Evolutionary conservation across 92 coral and sea anemone genomes (phyloP), one percentile per base, ranked within the genome.

Genomic region (Blastomussa wellsi): DNA sequence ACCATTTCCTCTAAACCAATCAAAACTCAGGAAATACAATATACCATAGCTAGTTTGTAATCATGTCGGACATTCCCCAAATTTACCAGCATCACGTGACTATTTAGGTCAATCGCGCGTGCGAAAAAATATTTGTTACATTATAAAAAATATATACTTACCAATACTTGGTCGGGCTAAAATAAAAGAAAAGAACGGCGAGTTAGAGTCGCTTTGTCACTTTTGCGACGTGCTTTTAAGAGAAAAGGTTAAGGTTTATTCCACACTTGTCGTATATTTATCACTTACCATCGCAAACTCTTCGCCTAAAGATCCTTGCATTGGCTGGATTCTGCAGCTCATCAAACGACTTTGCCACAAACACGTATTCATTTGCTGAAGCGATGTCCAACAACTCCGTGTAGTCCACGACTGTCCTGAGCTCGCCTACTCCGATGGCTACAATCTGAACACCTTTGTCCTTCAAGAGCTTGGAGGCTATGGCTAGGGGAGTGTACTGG

Each of bases 341-440:
- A 1, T 39, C 51, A 24, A 55, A 79, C 36, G 72, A 59, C 33
- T 33, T 37, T 4, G 41, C 28, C 22, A 41, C 10, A 17, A 66
- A 89, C 68, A 78, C 70, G 79, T 84, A 89, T 29, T 83, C 89
- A 31, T 84, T 26, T 35, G 60, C 67, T 15, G 89, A 85, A 7
- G 92, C 82, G 57, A 89, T 87, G 33, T 79, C 86, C 49, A 70
- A 74, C 11, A 89, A 74, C 42, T 89, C 89, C 0, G 86, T 79
- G 67, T 39, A 49, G 11, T 78, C 79, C 72, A 79, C 72, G 1
- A 36, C 76, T 8, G 80, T 49, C 42, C 75, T 35, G 9, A 79
- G 11, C 28, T 72, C 19, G 17, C 92, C 92, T 5, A 85, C 72
- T 12, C 92, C 92, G 16, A 89, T 80, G 37, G 80, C 92, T 33